Base-by-base conservation (phyloP, 2,888 invertebrate genomes). In the Eremobia ochroleuca region DNA sequence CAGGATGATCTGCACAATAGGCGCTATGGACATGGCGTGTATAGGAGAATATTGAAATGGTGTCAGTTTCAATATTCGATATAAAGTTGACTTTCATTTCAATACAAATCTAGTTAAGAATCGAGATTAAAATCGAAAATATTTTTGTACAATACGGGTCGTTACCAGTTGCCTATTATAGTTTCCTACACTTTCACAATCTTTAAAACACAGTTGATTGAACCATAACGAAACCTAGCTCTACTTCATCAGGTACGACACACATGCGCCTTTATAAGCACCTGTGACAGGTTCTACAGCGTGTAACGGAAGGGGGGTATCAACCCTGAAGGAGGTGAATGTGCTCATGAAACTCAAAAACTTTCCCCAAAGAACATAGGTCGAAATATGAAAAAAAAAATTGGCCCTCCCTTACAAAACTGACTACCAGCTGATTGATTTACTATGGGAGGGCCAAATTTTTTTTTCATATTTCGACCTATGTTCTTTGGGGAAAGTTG, bases 1-100 rank as follows among this genome's bases (percentile, higher is more conserved):
- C 15, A 55, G 74, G 73, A 77, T 62, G 61, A 34, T 61, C 34
- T 61, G 18, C 31, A 18, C 15, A 59, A 40, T 72, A 25, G 55
- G 31, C 25, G 31, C 31, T 49, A 31, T 31, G n/a, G n/a, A n/a
- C n/a, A n/a, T n/a, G 15, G 15, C 31, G 34, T 67, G 15, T 46
- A 67, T 15, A 31, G 49, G 1, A 4, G 8, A 25, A 52, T 52
- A 28, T 11, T 65, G 2, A 28, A 40, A 6, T 28, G 5, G 3
- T 21, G n/a, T n/a, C 21, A 40, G 3, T 40, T 21, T 28, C 18
- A 28, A 65, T 28, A 21, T 64, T 40, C 18, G 40, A 65, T n/a
- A 28, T 11, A 2, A 18, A 40, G n/a, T 11, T 65, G 15, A 37
- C 18, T 18, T 37, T 37, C 2, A 64, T 37, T 11, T 37, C n/a